Conservation (phyloP, 2,113 vertebrate species). For the Dunckerocampus dactyliophorus region DNA sequence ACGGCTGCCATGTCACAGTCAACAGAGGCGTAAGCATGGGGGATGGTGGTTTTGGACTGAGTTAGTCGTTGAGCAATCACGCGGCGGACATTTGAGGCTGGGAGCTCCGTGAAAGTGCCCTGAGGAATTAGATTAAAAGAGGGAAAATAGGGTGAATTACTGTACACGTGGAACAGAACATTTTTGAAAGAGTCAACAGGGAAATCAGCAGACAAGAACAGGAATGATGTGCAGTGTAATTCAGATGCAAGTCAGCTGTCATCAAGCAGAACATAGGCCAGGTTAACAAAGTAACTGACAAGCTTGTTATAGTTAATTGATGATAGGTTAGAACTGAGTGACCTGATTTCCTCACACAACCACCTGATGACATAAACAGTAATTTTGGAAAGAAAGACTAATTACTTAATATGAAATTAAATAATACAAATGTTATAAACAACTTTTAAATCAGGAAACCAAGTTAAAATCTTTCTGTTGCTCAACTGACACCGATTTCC, state of each 20-base stretch:
- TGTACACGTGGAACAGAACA: neutral
- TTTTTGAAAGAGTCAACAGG: neutral
- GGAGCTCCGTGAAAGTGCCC: slow-evolving; percentile 90
- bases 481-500: neutral
- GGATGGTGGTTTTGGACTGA: slow-evolving; percentile 90
- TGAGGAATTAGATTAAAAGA: slow-evolving; percentile 44
- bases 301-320: neutral
- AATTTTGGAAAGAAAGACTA: neutral
- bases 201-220: neutral
- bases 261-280: neutral
- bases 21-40: slow-evolving; percentile 86
- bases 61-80: slow-evolving; percentile 92
- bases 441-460: neutral
- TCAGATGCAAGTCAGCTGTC: neutral
- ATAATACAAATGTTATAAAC: neutral
- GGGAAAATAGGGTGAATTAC: slow-evolving; percentile 2
- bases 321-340: neutral
- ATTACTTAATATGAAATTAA: neutral
- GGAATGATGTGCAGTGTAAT: neutral
- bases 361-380: neutral
- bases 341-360: neutral
- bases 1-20: slow-evolving; percentile 88
- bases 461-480: neutral
- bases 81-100: slow-evolving; percentile 85
- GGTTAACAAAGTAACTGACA: neutral